Percentiles rank a stretch among this genome's conserved stretches.
phyloP scores from a whole-genome alignment of 2,113 vertebrate genomes.

The Etheostoma spectabile region DNA sequence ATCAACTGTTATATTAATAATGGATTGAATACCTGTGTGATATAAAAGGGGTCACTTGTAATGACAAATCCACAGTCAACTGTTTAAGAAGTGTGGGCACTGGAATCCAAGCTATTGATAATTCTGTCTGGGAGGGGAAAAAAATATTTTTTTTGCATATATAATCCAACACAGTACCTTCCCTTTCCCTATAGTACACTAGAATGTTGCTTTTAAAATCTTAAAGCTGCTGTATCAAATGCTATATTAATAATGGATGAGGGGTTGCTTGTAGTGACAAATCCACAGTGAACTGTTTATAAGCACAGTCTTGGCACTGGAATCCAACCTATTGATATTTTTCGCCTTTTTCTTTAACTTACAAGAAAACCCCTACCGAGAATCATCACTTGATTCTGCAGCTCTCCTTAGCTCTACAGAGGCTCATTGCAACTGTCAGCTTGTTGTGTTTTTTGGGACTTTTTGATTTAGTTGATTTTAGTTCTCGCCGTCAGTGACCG shows the following conservation, averaged over 20 bases:
- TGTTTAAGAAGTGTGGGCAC: constrained; percentile 52
- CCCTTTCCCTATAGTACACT: too few species aligned
- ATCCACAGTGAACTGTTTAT: too few species aligned
- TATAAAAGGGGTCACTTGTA: not conserved
- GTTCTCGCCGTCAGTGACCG: not conserved
- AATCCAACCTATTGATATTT: too few species aligned
- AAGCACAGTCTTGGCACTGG: too few species aligned
- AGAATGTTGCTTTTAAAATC: too few species aligned
- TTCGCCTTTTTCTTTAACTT: too few species aligned
- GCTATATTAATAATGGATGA: too few species aligned
- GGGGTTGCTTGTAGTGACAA: too few species aligned
- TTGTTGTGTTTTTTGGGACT: not conserved
- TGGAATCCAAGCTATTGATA: constrained; percentile 49
- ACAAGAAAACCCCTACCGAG: too few species aligned
- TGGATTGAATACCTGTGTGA: not conserved
- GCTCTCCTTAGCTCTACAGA: not conserved
- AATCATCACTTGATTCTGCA: not conserved
- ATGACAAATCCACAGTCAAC: constrained; percentile 17
- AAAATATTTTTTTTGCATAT: not conserved
- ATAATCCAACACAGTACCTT: too few species aligned
- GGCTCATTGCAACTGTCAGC: not conserved
- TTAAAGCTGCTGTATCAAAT: too few species aligned
- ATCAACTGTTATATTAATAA: not conserved
- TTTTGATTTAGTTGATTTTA: not conserved
- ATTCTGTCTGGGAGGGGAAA: constrained; percentile 10